These are phyloP conservation scores for Spicauda simplicius DNA, from an alignment of 2,888 invertebrate species.

Conservation along the genomic window DNA sequence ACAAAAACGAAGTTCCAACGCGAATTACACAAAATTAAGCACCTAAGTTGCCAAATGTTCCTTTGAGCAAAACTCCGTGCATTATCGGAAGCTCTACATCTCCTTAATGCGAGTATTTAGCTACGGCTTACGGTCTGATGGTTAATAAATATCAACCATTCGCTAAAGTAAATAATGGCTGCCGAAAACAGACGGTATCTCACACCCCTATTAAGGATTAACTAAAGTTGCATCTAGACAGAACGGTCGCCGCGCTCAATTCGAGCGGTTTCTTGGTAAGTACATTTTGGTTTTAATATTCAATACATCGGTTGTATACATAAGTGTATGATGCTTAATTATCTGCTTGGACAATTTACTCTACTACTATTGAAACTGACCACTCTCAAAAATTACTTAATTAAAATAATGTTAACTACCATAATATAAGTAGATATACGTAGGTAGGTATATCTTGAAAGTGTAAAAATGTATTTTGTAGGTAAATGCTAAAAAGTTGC, in stretches of 20 bases:
- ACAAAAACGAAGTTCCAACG: constrained; percentile 27
- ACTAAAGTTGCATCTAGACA: constrained; percentile 33
- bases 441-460: no score
- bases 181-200: constrained; percentile 52
- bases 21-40: constrained; percentile 37
- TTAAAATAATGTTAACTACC: no score
- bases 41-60: constrained; percentile 38
- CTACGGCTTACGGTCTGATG: constrained; percentile 54
- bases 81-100: constrained; percentile 57
- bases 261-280: constrained; percentile 19
- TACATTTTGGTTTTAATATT: constrained; percentile 26
- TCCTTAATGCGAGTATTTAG: constrained; percentile 59
- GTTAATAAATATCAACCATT: constrained; percentile 67
- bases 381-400: no score
- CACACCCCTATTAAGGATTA: constrained; percentile 63
- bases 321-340: not conserved
- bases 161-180: constrained; percentile 57
- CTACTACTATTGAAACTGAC: no score
- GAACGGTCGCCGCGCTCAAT: constrained; percentile 16
- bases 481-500: no score
- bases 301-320: constrained; percentile 1
- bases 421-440: no score
- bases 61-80: constrained; percentile 41
- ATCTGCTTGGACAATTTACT: not conserved
- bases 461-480: no score